Evolutionary conservation across 1,140 invertebrate genomes (phyloP), one percentile per base, ranked within the genome.

Genomic region (Drosophila kikkawai): DNA sequence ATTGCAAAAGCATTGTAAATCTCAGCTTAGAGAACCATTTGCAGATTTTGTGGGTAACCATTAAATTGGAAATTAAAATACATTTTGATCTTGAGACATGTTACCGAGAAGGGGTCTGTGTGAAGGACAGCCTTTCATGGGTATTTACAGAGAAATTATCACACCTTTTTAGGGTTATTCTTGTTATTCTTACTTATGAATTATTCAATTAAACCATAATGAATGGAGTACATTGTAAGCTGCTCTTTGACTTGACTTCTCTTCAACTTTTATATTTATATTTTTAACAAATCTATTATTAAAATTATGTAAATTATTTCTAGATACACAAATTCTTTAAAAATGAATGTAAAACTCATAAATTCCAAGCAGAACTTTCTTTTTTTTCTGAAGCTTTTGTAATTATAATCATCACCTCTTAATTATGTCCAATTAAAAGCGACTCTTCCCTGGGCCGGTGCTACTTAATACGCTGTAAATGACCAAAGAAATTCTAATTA

Each of bases 391-490:
- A 56, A 32, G n/a, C 12, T 19, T 9, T 19, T 32, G 12, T 58
- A 58, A 39, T 19, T 13, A 19, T 29, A 32, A 58, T 17, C 26
- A 58, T 17, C 12, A n/a, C n/a, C 34, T 39, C 36, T 64, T 67
- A 48, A 67, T 64, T 67, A 67, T 45, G 17, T 29, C 36, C 61
- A 41, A 64, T 64, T 64, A 64, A 64, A 56, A 58, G 61, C 8
- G 36, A 26, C 39, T 44, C 53, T 59, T 26, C 29, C 32, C 15
- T 34, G 34, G 17, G 5, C 51, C 0, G 51, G 2, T 34, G 48
- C 17, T 17, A 11, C 53, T 65, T 61, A 36, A 66, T 37, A 37
- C 64, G 44, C 37, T 67, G 37, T 69, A 39, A 68, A 42, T 68
- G 48, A 53, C 41, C 22, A 47, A 45, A 47, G 56, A 67, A 63